A percentile compares a stretch with the other conserved stretches of the same genome.
phyloP scores from a whole-genome alignment of 2,113 vertebrate genomes.

The Thomomys bottae region DNA sequence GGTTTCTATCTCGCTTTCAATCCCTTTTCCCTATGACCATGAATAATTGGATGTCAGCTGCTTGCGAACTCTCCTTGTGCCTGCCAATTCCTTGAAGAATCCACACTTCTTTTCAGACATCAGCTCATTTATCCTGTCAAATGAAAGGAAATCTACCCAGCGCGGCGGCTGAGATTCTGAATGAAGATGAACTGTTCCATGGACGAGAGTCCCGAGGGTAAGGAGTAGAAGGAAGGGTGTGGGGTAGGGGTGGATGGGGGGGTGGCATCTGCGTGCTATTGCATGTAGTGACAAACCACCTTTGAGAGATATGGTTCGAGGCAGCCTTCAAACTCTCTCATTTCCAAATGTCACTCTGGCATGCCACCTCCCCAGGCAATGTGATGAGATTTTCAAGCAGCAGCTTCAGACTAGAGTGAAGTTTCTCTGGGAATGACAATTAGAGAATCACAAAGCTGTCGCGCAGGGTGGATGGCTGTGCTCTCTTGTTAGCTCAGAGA shows the following conservation, averaged over 20 bases:
- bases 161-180: neutral
- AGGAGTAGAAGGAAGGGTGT: neutral
- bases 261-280: neutral
- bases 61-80: neutral
- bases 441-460: neutral
- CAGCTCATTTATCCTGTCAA: slow-evolving; percentile 16
- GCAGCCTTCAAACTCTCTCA: neutral
- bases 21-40: neutral
- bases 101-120: slow-evolving; percentile 28
- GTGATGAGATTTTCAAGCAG: neutral
- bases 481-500: neutral
- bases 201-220: neutral
- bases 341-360: slow-evolving; percentile 10
- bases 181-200: neutral
- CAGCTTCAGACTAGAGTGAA: neutral
- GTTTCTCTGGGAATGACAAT: neutral
- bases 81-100: slow-evolving; percentile 46
- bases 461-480: neutral
- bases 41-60: slow-evolving; percentile 40
- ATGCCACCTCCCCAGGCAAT: neutral
- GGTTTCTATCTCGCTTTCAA: slow-evolving; percentile 29
- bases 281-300: neutral
- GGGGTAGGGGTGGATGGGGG: rapidly evolving
- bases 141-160: neutral
- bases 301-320: neutral